Evolutionary conservation across 2,113 vertebrate genomes (phyloP).

Genomic region (Tichodroma muraria): DNA sequence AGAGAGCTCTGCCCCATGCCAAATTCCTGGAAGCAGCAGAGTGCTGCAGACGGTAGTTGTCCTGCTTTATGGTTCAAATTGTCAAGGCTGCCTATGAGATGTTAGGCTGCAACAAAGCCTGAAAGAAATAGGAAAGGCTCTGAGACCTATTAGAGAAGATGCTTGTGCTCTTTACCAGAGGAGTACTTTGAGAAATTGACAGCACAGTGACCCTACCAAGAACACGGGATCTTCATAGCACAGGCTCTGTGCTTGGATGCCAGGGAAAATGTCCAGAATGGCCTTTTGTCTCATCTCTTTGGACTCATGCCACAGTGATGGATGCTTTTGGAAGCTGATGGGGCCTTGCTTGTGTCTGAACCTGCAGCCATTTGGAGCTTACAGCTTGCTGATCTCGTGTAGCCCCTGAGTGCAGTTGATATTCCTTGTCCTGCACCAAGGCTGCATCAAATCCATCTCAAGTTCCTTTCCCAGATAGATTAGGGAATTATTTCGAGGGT

Average conservation of each 20-base stretch:
- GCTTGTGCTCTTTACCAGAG: not conserved
- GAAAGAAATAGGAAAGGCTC: not conserved
- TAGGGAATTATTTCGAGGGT: not conserved
- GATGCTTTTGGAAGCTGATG: slow-evolving; percentile 2
- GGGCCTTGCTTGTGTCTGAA: not conserved
- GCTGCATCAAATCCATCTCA: not conserved
- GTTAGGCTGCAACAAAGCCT: not conserved
- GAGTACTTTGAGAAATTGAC: not conserved
- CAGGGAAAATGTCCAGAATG: not conserved
- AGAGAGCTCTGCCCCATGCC: not conserved
- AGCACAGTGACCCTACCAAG: not conserved
- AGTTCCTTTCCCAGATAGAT: not conserved
- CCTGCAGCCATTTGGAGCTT: not conserved
- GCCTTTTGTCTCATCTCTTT: slow-evolving; percentile 2
- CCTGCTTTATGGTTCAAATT: not conserved
- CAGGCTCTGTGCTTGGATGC: not conserved
- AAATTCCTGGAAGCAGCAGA: not conserved
- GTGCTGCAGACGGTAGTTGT: not conserved
- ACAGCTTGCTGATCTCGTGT: not conserved
- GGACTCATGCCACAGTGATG: not conserved
- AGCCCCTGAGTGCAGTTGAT: not conserved
- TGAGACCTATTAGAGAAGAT: not conserved
- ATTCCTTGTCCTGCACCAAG: not conserved
- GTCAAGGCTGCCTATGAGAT: not conserved
- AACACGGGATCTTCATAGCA: not conserved